These are phyloP conservation scores for Drosophila rellima DNA, from an alignment of 2,888 invertebrate species.

Conservation along the genomic window DNA sequence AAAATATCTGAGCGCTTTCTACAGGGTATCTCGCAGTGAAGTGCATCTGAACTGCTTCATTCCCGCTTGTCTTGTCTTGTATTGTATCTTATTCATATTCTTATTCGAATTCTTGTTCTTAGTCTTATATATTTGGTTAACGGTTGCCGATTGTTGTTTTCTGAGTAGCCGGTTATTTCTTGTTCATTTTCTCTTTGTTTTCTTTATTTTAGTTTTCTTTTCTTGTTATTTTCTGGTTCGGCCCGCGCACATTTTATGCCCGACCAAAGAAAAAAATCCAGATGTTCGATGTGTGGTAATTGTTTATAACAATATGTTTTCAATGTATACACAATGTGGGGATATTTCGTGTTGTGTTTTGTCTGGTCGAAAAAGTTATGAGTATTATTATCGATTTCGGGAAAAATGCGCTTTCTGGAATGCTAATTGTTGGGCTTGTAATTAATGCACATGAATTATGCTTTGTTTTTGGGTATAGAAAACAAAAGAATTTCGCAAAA, in stretches of 20 bases:
- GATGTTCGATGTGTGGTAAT: conserved; percentile 59
- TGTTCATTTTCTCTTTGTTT: conserved; percentile 1
- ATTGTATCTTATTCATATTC: conserved; percentile 16
- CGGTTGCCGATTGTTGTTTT: conserved; percentile 47
- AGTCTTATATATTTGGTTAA: conserved; percentile 45
- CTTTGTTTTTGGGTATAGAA: conserved; percentile 35
- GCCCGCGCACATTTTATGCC: neutral
- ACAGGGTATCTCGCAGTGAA: neutral
- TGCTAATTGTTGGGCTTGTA: conserved; percentile 52
- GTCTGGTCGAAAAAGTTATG: conserved; percentile 17
- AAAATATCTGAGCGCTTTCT: neutral
- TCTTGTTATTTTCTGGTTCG: conserved; percentile 9
- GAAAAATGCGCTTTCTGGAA: conserved; percentile 43
- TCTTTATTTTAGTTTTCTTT: conserved; percentile 13
- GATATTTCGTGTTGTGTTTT: conserved; percentile 6
- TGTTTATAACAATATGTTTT: conserved; percentile 67
- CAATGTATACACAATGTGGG: conserved; percentile 10
- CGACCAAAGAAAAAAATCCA: conserved; percentile 37
- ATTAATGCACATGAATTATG: conserved; percentile 59
- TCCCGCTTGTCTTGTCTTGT: conserved; percentile 23
- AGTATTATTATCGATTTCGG: conserved; percentile 54
- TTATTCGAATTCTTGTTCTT: conserved; percentile 3
- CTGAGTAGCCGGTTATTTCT: conserved; percentile 22
- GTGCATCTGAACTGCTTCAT: no score
- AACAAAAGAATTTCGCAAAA: conserved; percentile 50